Conservation (phyloP, 2,888 invertebrate genomes). For the Dysmachus trigonus region DNA sequence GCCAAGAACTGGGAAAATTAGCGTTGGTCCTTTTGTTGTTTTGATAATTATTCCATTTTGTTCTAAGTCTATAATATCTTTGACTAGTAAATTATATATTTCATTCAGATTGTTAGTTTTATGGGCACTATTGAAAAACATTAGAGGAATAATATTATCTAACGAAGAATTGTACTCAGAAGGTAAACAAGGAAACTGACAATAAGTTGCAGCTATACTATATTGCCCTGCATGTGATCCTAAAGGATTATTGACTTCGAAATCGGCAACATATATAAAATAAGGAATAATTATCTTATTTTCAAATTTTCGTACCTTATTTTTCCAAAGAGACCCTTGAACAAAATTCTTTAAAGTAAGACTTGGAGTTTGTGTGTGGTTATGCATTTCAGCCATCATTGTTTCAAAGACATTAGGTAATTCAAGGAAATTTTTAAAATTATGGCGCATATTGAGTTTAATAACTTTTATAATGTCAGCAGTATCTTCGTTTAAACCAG, state of each 20-base stretch:
- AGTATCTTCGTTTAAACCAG: background rate
- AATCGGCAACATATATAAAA: background rate
- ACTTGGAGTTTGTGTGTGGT: background rate
- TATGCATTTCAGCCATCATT: background rate
- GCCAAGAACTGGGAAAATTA: slow-evolving; percentile 23
- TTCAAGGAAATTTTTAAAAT: background rate
- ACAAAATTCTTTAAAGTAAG: slow-evolving; percentile 10
- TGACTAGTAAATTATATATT: background rate
- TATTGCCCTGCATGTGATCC: background rate
- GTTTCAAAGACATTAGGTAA: background rate
- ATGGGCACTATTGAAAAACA: background rate
- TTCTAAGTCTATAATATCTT: slow-evolving; percentile 21
- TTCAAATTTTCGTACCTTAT: slow-evolving; percentile 7
- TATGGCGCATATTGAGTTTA: background rate
- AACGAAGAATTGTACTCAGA: background rate
- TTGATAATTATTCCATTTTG: slow-evolving; percentile 4
- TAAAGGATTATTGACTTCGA: too few species aligned
- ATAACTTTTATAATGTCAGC: background rate
- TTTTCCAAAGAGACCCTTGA: slow-evolving; percentile 25
- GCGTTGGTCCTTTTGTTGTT: background rate
- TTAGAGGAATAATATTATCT: background rate
- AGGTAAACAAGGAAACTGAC: background rate
- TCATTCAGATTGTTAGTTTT: slow-evolving; percentile 6
- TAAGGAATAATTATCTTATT: background rate
- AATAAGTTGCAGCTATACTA: slow-evolving; percentile 4